Evolutionary conservation across 30 jellyfish, hydroid and myxozoan species (phyloP).

Genomic region (Hydra vulgaris): DNA sequence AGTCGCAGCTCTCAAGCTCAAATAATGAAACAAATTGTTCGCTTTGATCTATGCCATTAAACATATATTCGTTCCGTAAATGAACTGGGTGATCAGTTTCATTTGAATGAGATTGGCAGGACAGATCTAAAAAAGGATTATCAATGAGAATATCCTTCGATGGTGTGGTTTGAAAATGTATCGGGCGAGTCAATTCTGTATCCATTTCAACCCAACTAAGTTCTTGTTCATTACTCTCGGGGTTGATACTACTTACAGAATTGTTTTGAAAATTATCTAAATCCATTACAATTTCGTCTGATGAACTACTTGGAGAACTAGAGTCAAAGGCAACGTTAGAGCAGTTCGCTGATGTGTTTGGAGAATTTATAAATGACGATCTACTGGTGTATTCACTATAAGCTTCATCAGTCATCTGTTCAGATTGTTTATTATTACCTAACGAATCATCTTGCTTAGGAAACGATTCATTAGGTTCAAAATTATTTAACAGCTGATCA

Average conservation of each 20-base stretch:
- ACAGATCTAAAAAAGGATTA: slow-evolving; percentile 1
- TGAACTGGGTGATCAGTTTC: not conserved
- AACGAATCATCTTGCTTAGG: not conserved
- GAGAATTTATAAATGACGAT: not conserved
- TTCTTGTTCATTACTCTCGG: not conserved
- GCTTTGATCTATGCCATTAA: not conserved
- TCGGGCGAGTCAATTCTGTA: not conserved
- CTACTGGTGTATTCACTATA: not conserved
- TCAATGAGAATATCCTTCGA: not conserved
- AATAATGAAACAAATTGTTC: slow-evolving; percentile 24
- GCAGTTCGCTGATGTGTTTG: not conserved
- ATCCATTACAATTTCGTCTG: slow-evolving; percentile 11
- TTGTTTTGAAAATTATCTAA: slow-evolving; percentile 5
- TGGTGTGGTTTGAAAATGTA: slow-evolving; percentile 8
- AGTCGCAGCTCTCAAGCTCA: slow-evolving; percentile 26
- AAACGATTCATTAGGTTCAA: not conserved
- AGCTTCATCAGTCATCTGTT: not conserved
- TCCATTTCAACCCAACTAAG: slow-evolving; percentile 19
- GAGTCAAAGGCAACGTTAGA: slow-evolving; percentile 1
- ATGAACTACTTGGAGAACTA: slow-evolving; percentile 10
- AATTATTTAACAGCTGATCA: not conserved
- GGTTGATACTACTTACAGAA: not conserved
- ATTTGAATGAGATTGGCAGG: slow-evolving; percentile 3
- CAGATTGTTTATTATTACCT: not conserved
- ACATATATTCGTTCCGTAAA: not conserved